Percentiles rank a stretch among this genome's conserved stretches.
Evolutionary conservation across 2,113 vertebrate genomes (phyloP).

Genomic region (Gymnobelideus leadbeateri): DNA sequence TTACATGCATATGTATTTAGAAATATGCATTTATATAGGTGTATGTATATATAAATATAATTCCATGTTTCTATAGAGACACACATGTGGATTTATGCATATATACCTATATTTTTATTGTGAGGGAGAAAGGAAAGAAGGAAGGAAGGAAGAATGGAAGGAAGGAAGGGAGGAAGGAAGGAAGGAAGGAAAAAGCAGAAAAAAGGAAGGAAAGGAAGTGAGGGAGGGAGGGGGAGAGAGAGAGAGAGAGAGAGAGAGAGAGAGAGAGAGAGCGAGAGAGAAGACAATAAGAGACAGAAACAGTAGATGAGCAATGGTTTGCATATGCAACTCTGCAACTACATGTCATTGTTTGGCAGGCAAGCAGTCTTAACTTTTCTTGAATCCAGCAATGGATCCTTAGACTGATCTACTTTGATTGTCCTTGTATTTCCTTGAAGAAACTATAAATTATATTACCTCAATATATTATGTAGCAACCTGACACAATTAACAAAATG

Average conservation of each 20-base stretch:
- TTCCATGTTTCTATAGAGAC: background rate
- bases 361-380: background rate
- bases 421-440: background rate
- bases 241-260: no score
- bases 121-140: background rate
- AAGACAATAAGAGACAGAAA: rapidly evolving
- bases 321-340: background rate
- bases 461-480: background rate
- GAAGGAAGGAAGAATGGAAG: no score
- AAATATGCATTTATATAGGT: no score
- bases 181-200: no score
- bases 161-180: background rate
- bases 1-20: no score
- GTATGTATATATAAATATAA: background rate
- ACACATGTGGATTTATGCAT: background rate
- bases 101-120: background rate
- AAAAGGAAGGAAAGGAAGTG: background rate
- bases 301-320: background rate
- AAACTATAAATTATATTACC: background rate
- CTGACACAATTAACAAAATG: background rate
- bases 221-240: no score
- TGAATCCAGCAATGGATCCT: background rate
- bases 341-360: background rate
- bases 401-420: background rate
- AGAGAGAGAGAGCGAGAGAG: background rate